These are phyloP conservation scores for Sussaba pulchella DNA, from an alignment of 2,888 invertebrate species.

Conservation along the genomic window DNA sequence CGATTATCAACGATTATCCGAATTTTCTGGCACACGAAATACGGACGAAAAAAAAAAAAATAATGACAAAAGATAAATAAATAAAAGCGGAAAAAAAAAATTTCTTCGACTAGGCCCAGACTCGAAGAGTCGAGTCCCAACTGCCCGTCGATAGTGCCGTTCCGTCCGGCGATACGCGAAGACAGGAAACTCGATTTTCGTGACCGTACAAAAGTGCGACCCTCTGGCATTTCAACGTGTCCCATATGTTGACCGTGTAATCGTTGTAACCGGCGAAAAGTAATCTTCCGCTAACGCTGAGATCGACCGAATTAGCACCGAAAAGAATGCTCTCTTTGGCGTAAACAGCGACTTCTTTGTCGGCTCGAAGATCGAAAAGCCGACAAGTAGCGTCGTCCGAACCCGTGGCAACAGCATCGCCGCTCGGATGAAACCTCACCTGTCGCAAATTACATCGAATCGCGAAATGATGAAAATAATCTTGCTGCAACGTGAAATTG, in stretches of 20 bases:
- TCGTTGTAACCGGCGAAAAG: conserved; percentile 99
- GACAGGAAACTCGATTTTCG: conserved; percentile 96
- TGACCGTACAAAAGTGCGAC: conserved; percentile 97
- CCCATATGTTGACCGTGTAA: conserved; percentile 99
- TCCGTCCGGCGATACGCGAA: conserved; percentile 98
- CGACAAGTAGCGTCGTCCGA: conserved; percentile 99
- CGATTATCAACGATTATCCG: no score
- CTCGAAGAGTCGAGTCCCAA: conserved; percentile 97
- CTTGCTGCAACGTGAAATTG: no score
- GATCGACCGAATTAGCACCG: conserved; percentile 98
- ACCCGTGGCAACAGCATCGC: conserved; percentile 99
- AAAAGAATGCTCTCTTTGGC: conserved; percentile 98
- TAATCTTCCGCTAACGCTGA: conserved; percentile 97
- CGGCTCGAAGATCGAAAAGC: conserved; percentile 98
- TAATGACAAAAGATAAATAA: not conserved
- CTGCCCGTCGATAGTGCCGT: conserved; percentile 98
- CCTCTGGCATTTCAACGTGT: conserved; percentile 96
- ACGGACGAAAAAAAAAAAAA: no score
- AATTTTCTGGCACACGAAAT: no score
- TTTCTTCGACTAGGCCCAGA: conserved; percentile 85
- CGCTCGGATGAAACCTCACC: conserved; percentile 99
- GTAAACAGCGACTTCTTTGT: conserved; percentile 98
- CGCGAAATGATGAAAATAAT: no score
- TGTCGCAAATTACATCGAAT: conserved; percentile 59
- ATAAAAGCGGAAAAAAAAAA: not conserved